A percentile compares a stretch with the other conserved stretches of the same genome.
Evolutionary conservation across 2,888 invertebrate species (phyloP).

Genomic region (Cistogaster globosa): DNA sequence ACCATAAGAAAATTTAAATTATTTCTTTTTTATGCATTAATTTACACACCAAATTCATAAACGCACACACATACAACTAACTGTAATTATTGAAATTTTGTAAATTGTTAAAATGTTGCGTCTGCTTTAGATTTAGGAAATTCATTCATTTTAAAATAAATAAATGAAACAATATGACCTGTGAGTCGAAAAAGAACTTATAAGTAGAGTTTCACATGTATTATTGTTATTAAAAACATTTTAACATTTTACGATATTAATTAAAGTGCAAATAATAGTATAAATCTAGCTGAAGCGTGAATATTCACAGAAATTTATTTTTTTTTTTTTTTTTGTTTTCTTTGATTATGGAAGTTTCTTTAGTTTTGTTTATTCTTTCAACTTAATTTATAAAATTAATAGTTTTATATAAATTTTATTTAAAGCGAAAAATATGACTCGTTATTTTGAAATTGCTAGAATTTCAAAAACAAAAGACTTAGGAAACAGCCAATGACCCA

Average conservation of each 20-base stretch:
- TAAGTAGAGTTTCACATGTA: too few relatives aligned
- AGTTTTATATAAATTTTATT: not conserved
- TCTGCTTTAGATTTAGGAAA: not conserved
- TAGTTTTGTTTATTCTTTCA: not conserved
- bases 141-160: too few relatives aligned
- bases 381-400: not conserved
- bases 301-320: not conserved
- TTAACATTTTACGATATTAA: too few relatives aligned
- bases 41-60: not conserved
- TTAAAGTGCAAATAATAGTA: too few relatives aligned
- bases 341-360: not conserved
- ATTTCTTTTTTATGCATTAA: slow-evolving; percentile 1
- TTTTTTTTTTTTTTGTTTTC: too few relatives aligned
- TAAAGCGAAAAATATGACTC: not conserved
- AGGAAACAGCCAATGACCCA: not conserved
- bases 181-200: too few relatives aligned
- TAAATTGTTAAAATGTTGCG: not conserved
- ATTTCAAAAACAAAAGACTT: not conserved
- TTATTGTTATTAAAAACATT: too few relatives aligned
- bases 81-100: too few relatives aligned
- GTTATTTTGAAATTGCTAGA: not conserved
- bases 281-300: not conserved
- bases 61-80: too few relatives aligned
- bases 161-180: too few relatives aligned
- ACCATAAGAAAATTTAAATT: not conserved